Conservation (phyloP, 2,797 vertebrate genomes). For the Arremon brunneinucha region DNA sequence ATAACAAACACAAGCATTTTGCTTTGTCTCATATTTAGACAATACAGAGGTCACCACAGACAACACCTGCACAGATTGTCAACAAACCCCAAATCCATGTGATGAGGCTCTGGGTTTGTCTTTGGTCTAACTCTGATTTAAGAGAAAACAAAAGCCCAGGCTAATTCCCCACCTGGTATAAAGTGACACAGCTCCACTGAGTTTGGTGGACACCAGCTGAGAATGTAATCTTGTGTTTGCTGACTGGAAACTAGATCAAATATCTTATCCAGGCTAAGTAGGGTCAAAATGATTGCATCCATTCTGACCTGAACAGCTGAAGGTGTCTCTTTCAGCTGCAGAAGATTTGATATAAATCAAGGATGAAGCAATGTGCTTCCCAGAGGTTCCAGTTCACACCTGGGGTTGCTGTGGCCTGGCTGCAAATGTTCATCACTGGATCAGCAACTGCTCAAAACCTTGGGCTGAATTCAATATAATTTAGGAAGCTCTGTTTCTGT, state of each 20-base stretch:
- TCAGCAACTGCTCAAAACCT: background rate
- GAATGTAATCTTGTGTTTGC: background rate
- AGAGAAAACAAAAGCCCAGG: conserved; percentile 20
- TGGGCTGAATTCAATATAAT: background rate
- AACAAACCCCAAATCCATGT: background rate
- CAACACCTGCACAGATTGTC: background rate
- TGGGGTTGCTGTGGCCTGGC: background rate
- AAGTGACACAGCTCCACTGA: background rate
- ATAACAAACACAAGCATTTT: background rate
- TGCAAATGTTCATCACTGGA: background rate
- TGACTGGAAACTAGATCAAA: background rate
- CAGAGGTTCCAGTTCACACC: conserved; percentile 40
- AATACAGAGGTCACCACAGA: background rate
- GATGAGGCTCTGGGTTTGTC: conserved; percentile 4
- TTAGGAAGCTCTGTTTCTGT: background rate
- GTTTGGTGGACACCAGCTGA: background rate
- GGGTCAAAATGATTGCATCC: background rate
- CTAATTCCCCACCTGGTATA: background rate
- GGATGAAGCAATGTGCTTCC: conserved; percentile 39
- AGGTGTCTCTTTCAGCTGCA: background rate
- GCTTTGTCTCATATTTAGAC: background rate
- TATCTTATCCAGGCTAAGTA: background rate
- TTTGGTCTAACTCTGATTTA: conserved; percentile 7
- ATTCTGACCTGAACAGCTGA: conserved; percentile 45
- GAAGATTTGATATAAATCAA: background rate